Percentiles rank a stretch among this genome's conserved stretches.
Conservation (phyloP, 2,888 invertebrate species). For the Cetonia aurata region DNA sequence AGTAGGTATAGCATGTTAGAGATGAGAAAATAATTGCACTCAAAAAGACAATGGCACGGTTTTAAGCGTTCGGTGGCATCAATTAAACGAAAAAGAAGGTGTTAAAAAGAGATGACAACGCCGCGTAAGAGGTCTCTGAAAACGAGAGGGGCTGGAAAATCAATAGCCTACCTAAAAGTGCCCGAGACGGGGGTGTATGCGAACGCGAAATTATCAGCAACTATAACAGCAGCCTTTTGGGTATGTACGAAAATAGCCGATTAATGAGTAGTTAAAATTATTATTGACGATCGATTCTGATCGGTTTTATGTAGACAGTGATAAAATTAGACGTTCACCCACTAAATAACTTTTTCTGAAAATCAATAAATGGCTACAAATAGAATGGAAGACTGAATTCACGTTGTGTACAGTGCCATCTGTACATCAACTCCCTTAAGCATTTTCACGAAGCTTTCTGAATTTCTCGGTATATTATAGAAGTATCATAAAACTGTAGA, state of each 20-base stretch:
- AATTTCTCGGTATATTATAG: neutral
- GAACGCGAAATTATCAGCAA: neutral
- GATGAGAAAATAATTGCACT: slow-evolving; percentile 3
- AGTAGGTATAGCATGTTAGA: neutral
- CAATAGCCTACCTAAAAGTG: slow-evolving; percentile 16
- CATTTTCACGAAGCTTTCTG: too few species aligned
- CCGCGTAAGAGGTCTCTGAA: neutral
- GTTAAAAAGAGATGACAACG: slow-evolving; percentile 18
- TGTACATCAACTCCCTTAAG: neutral
- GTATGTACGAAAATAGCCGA: slow-evolving; percentile 10
- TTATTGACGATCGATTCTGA: slow-evolving; percentile 16
- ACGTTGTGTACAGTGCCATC: neutral
- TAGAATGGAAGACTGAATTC: neutral
- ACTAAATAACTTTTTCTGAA: neutral
- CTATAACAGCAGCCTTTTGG: neutral
- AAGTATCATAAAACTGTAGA: neutral
- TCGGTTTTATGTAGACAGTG: neutral
- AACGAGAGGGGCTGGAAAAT: slow-evolving; percentile 17
- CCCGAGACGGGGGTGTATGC: slow-evolving; percentile 8
- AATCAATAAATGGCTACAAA: slow-evolving; percentile 2
- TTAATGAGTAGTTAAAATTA: slow-evolving; percentile 16
- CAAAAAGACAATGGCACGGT: slow-evolving; percentile 1
- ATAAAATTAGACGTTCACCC: neutral
- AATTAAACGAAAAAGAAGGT: slow-evolving; percentile 21
- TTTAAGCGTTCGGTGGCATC: slow-evolving; percentile 4